Percentiles rank a stretch among this genome's conserved stretches.
Conservation (phyloP, 2,113 vertebrate genomes). For the Sinocyclocheilus grahami region DNA sequence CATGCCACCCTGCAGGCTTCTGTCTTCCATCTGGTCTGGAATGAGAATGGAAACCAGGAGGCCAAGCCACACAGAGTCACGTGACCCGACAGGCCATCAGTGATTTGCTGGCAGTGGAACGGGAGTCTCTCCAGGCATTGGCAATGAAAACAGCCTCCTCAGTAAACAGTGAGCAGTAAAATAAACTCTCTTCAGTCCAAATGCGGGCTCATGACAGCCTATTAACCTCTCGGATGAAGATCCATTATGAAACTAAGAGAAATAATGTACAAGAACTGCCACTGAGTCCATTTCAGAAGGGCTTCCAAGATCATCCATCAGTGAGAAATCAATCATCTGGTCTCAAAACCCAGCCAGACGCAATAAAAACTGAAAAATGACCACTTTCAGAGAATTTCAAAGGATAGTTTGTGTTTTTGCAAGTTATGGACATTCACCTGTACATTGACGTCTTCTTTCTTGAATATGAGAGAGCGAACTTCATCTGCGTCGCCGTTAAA, state of each 20-base stretch:
- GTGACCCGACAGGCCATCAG: constrained; percentile 11
- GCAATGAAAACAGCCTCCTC: constrained; percentile 16
- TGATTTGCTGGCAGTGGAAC: constrained; percentile 15
- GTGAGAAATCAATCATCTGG: neutral
- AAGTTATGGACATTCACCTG: constrained; percentile 81
- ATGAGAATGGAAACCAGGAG: neutral
- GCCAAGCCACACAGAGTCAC: constrained; percentile 12
- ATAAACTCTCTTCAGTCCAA: constrained; percentile 13
- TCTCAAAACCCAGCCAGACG: neutral
- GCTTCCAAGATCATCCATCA: constrained; percentile 8
- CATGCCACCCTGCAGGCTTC: constrained; percentile 10
- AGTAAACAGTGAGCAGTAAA: constrained; percentile 3
- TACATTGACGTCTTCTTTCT: constrained; percentile 99
- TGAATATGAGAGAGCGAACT: constrained; percentile 97
- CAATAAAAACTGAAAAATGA: neutral
- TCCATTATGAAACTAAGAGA: neutral
- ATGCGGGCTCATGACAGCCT: neutral
- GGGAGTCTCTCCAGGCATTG: constrained; percentile 1
- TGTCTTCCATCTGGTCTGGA: constrained; percentile 24
- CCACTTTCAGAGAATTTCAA: neutral
- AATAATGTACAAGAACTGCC: neutral
- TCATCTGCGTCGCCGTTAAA: constrained; percentile 99
- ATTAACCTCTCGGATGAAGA: neutral
- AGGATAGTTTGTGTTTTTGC: neutral
- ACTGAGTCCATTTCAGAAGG: neutral